Percentiles rank a stretch among this genome's conserved stretches.
phyloP scores from a whole-genome alignment of 2,888 invertebrate species.

The Synergus gifuensis region DNA sequence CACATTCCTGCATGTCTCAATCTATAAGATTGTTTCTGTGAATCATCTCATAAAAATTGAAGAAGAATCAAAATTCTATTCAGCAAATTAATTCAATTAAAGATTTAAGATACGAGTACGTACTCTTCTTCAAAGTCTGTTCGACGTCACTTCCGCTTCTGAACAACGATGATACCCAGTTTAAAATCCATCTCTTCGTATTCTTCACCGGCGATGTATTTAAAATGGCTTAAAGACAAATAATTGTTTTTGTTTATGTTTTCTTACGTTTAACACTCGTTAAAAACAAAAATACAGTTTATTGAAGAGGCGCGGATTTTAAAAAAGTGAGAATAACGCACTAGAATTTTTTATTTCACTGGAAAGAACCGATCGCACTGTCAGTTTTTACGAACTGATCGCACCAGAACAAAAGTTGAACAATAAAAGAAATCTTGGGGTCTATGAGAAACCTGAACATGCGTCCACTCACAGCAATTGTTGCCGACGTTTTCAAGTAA shows the following conservation, averaged over 20 bases:
- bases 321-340: not conserved
- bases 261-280: not conserved
- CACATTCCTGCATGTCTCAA: not conserved
- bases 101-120: not conserved
- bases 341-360: not conserved
- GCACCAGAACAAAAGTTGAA: not conserved
- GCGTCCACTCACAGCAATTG: conserved; percentile 8
- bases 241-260: not conserved
- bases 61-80: not conserved
- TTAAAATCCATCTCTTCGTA: conserved; percentile 10
- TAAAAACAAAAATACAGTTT: not conserved
- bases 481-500: conserved; percentile 27
- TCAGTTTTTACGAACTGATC: not conserved
- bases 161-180: conserved; percentile 9
- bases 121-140: not conserved
- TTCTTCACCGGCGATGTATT: not conserved
- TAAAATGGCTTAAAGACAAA: not conserved
- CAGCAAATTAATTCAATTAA: not conserved
- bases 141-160: conserved; percentile 3
- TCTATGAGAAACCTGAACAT: conserved; percentile 16
- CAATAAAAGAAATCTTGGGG: not conserved
- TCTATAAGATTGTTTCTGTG: not conserved
- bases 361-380: conserved; percentile 2
- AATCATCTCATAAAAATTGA: not conserved
- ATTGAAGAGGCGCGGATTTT: not conserved